phyloP scores from a whole-genome alignment of 2,888 invertebrate genomes.

The Phorcus lineatus region DNA sequence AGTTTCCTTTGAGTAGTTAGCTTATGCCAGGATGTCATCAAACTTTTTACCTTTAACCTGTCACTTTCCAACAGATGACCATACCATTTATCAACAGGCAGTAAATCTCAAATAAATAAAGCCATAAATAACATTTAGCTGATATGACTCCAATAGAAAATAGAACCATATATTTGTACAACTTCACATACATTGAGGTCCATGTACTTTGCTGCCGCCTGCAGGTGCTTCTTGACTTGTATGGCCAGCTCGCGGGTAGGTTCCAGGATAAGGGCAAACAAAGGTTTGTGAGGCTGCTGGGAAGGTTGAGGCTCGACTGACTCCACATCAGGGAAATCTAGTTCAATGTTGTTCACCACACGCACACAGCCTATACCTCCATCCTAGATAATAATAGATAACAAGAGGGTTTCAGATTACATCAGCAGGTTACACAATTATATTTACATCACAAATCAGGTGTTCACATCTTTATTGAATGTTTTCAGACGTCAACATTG shows the following conservation, averaged over 20 bases:
- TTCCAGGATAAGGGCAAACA: conserved; percentile 87
- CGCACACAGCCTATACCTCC: conserved; percentile 59
- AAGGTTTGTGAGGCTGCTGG: conserved; percentile 32
- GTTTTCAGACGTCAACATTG: no score
- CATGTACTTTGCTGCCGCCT: conserved; percentile 85
- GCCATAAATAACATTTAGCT: no score
- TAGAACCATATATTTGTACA: neutral
- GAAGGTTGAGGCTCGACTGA: neutral
- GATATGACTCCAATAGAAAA: neutral
- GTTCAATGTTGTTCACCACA: conserved; percentile 61
- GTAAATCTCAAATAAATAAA: no score
- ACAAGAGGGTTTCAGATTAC: no score
- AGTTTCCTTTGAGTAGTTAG: no score
- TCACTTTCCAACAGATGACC: no score
- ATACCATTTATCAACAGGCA: no score
- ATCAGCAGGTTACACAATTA: no score
- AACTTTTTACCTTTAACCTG: no score
- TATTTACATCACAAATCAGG: no score
- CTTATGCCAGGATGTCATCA: no score
- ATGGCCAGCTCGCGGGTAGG: conserved; percentile 97
- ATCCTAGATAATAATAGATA: conserved; percentile 35
- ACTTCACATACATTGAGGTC: conserved; percentile 79
- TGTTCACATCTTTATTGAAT: no score
- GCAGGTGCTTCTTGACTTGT: conserved; percentile 92
- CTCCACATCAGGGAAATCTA: conserved; percentile 34